Base-by-base conservation (phyloP, 1,140 invertebrate genomes). In the Neoseiulus cucumeris region DNA sequence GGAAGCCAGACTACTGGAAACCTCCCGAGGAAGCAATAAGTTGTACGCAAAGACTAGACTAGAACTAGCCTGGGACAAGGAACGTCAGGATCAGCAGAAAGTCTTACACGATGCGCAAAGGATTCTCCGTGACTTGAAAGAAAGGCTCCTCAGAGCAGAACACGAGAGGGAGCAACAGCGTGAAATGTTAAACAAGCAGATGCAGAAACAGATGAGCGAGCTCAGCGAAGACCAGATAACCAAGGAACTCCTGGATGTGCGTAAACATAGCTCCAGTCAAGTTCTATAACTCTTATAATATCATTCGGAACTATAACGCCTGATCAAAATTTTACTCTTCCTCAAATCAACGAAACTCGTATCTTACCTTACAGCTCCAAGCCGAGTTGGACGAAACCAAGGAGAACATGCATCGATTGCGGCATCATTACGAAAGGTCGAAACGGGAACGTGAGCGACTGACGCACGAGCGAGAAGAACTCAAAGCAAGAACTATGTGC, bases 1-100 rank as follows among this genome's bases (percentile, higher is more conserved):
- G 69, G 77, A 78, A 68, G 76, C 76, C 67, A 74, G 73, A 30
- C 69, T 79, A 7, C 69, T 75, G 20, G 71, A 73, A 29, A 72
- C 70, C 0, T 70, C 70, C 7, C 68, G 74, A 7, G 74, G 74
- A 1, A 79, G 89, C 66, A 86, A 87, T 0, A 86, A 89, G 72
- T 84, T 89, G 68, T 84, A 87, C 25, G 76, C 90, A 55, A 85
- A 87, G 73, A 89, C 89, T 1, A 82, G 87, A 42, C 84, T 95
- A 81, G 91, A 95, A 73, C 76, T 93, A 14, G 89, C 90, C 0
- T 96, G 91, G 91, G 89, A 93, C 71, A 94, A 93, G 73, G 92
- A 96, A 74, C 79, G 91, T 65, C 86, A 89, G 72, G 89, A 94
- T 72, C 89, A 94, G 71, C 89, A 91, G 70, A 79, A 89, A 7